Conservation (phyloP, 2,113 vertebrate genomes). For the Camelus bactrianus region DNA sequence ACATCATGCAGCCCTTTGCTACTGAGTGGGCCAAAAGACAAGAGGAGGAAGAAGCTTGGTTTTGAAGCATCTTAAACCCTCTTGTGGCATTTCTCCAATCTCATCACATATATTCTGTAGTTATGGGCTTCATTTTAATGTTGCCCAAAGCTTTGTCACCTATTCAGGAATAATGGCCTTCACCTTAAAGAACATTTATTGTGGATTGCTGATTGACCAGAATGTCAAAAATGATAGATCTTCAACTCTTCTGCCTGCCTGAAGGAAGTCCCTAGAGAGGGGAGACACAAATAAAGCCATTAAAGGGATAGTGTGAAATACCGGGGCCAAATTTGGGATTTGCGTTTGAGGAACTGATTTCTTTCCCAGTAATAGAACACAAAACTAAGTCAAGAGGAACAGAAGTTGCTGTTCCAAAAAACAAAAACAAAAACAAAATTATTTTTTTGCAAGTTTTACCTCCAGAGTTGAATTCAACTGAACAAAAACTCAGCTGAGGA, state of each 20-base stretch:
- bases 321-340: conserved; percentile 39
- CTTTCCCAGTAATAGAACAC: conserved; percentile 12
- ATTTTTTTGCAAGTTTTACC: conserved; percentile 36
- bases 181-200: conserved; percentile 56
- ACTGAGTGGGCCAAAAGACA: not conserved
- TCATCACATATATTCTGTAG: not conserved
- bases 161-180: conserved; percentile 47
- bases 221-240: conserved; percentile 63
- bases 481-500: conserved; percentile 74
- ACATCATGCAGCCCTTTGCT: not conserved
- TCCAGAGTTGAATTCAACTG: conserved; percentile 40
- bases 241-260: conserved; percentile 8
- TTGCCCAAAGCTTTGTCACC: conserved; percentile 51
- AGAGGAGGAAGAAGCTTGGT: not conserved
- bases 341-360: conserved; percentile 57
- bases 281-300: conserved; percentile 24
- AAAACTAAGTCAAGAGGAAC: conserved; percentile 39
- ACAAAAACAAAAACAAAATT: not conserved
- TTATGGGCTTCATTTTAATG: conserved; percentile 7
- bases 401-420: not conserved
- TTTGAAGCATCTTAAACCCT: conserved; percentile 7
- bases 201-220: conserved; percentile 69
- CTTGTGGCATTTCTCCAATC: not conserved
- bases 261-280: conserved; percentile 58
- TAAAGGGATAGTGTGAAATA: conserved; percentile 16